phyloP scores from a whole-genome alignment of 2,113 vertebrate species.

The Ia io region DNA sequence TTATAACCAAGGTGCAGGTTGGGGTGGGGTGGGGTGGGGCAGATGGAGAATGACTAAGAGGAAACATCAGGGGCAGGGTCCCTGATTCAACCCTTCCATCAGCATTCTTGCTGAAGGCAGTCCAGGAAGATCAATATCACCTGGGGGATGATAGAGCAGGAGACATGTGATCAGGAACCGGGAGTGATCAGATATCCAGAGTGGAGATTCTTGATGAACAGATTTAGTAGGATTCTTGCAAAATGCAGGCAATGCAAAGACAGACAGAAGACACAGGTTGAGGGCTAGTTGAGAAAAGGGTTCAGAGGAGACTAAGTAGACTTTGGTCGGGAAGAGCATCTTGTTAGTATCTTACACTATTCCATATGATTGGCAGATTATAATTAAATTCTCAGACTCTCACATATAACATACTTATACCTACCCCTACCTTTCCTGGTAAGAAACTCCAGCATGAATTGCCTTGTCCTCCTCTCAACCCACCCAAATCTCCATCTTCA shows the following conservation, averaged over 20 bases:
- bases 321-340: neutral
- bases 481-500: neutral
- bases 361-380: neutral
- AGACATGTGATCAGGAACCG: neutral
- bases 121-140: neutral
- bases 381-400: neutral
- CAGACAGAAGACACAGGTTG: neutral
- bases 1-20: neutral
- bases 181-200: neutral
- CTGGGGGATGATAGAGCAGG: too few relatives aligned
- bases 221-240: neutral
- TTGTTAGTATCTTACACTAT: neutral
- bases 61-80: neutral
- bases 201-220: neutral
- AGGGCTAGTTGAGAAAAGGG: neutral
- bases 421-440: neutral
- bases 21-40: too few relatives aligned
- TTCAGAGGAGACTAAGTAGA: neutral
- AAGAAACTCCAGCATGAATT: neutral
- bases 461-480: rapidly evolving
- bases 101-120: neutral
- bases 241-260: neutral
- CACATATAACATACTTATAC: too few relatives aligned
- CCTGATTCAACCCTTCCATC: neutral
- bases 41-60: neutral